Percentiles rank a stretch among this genome's conserved stretches.
Conservation (phyloP, 2,113 vertebrate genomes). For the Trachemys scripta region DNA sequence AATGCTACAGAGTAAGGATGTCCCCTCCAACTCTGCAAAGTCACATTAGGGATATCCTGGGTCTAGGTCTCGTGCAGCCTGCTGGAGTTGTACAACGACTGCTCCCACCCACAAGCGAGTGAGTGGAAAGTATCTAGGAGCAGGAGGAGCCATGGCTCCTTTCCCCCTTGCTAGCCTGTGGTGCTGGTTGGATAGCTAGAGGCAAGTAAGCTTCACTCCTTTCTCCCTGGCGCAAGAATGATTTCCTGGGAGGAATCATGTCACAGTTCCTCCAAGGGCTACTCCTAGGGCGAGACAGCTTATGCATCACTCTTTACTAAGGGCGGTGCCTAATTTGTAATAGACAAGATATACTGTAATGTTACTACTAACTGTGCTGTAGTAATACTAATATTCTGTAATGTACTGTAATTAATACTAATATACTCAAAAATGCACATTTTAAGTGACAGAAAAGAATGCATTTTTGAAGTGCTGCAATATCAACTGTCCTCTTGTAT, state of each 20-base stretch:
- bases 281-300: neutral
- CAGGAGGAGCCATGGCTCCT: neutral
- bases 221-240: neutral
- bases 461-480: neutral
- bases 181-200: rapidly evolving
- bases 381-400: slow-evolving; percentile 7
- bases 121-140: neutral
- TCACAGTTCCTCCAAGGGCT: neutral
- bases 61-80: neutral
- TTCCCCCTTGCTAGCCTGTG: rapidly evolving
- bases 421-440: slow-evolving; percentile 23
- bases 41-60: neutral
- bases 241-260: rapidly evolving
- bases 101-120: rapidly evolving
- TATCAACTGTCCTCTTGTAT: neutral
- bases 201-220: neutral
- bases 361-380: neutral
- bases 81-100: neutral
- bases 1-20: neutral
- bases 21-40: neutral
- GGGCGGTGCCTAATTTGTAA: neutral
- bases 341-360: neutral
- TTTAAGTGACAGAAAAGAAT: slow-evolving; percentile 20
- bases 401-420: neutral
- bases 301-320: neutral